Evolutionary conservation across 1,140 invertebrate species (phyloP), one percentile per base, ranked within the genome.

Genomic region (Lasaia peninsularis): DNA sequence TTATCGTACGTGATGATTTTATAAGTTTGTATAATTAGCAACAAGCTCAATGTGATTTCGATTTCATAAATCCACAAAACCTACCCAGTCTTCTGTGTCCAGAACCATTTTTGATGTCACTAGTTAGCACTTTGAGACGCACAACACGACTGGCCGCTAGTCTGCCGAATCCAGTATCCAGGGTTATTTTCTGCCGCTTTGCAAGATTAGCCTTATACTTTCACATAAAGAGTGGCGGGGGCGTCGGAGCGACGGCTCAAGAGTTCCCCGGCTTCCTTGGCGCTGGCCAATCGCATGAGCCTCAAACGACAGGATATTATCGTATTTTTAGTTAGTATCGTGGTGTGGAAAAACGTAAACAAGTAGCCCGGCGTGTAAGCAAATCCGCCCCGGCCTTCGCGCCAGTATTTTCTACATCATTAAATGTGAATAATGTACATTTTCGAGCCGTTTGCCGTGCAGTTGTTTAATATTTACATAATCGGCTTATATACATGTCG

Each of bases 11-110:
- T 37, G 4, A 37, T 37, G 6, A 14, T 16, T 37, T 37, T 14
- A 12, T 37, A 14, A 2, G 12, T 37, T 3, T 37, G 34, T 14
- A 37, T 14, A 37, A 12, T 37, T 14, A 37, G 35, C 7, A 14
- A 37, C n/a, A 16, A 37, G 14, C 12, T 16, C 6, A 16, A 37
- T 3, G 14, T 12, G 8, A 37, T 16, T 6, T 2, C 3, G n/a
- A 9, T 48, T 2, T 24, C 18, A 48, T 21, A 48, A 20, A 48
- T 48, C 20, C 18, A 48, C 18, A 20, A 4, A n/a, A 48, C 86
- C 78, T 86, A 88, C 86, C 86, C 86, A 88, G 69, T 88, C 83
- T 86, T 86, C 80, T 65, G 85, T 88, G 67, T 88, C 82, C 77
- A 88, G 85, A 84, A 78, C 86, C 86, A 88, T 88, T 72, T 78